Conservation (phyloP, 2,797 vertebrate genomes). For the Holocentrus rufus region DNA sequence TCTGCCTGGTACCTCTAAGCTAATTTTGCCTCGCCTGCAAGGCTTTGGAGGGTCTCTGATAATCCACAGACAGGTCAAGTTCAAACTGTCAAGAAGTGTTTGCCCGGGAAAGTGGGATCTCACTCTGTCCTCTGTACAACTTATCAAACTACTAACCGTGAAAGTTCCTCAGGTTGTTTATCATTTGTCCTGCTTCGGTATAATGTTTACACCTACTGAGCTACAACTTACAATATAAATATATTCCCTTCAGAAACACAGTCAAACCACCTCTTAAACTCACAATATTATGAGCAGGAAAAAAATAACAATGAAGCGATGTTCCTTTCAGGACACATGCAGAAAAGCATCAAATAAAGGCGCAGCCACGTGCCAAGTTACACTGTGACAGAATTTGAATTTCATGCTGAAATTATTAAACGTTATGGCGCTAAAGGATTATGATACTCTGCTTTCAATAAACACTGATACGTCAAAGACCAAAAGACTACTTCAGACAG, state of each 20-base stretch:
- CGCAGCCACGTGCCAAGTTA: conserved; percentile 24
- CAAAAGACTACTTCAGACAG: conserved; percentile 1
- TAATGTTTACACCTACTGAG: too few species aligned
- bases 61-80: conserved; percentile 86
- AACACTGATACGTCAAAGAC: conserved; percentile 1
- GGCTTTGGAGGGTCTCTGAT: conserved; percentile 73
- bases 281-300: neutral
- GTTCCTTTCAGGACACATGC: conserved; percentile 2
- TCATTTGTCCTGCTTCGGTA: neutral
- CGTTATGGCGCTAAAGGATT: conserved; percentile 17
- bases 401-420: conserved; percentile 24
- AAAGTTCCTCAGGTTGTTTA: neutral
- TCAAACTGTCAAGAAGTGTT: conserved; percentile 82
- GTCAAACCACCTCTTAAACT: too few species aligned
- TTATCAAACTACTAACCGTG: neutral
- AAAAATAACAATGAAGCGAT: neutral
- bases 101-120: conserved; percentile 79
- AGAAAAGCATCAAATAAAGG: conserved; percentile 22
- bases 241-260: too few species aligned
- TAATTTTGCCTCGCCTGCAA: conserved; percentile 80
- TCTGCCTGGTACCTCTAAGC: conserved; percentile 91
- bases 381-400: conserved; percentile 27
- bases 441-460: conserved; percentile 13
- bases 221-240: too few species aligned
- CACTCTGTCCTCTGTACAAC: conserved; percentile 77